Percentiles rank a stretch among this genome's conserved stretches.
phyloP scores from a whole-genome alignment of 2,113 vertebrate species.

The Psephotus haematonotus region DNA sequence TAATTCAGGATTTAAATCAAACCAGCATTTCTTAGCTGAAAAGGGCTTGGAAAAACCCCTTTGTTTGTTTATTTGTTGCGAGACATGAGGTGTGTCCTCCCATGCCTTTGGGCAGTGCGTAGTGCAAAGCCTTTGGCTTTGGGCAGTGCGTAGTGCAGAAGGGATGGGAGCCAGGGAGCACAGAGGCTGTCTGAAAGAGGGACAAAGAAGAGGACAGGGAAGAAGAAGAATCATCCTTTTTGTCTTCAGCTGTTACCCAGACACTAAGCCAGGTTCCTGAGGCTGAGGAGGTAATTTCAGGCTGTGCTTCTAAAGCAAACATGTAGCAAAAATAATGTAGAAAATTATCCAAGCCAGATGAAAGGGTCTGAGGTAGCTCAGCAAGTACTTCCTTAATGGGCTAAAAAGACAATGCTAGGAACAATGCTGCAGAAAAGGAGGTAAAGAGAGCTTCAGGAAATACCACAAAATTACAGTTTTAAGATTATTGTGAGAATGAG shows the following conservation, averaged over 20 bases:
- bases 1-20: neutral
- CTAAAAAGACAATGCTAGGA: neutral
- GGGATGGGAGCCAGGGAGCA: neutral
- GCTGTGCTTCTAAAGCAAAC: neutral
- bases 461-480: neutral
- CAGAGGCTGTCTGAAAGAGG: neutral
- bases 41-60: neutral
- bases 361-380: neutral
- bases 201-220: neutral
- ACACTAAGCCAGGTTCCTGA: neutral
- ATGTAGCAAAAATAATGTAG: neutral
- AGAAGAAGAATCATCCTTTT: neutral
- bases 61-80: neutral
- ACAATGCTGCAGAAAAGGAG: neutral
- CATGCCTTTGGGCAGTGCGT: neutral
- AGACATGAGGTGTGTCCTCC: neutral
- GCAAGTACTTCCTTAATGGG: neutral
- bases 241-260: neutral
- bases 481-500: neutral
- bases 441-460: neutral
- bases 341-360: neutral
- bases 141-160: neutral
- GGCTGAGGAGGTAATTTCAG: neutral
- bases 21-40: neutral
- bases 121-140: neutral